phyloP scores from a whole-genome alignment of 2,113 vertebrate genomes.

The Daphoenositta chrysoptera region DNA sequence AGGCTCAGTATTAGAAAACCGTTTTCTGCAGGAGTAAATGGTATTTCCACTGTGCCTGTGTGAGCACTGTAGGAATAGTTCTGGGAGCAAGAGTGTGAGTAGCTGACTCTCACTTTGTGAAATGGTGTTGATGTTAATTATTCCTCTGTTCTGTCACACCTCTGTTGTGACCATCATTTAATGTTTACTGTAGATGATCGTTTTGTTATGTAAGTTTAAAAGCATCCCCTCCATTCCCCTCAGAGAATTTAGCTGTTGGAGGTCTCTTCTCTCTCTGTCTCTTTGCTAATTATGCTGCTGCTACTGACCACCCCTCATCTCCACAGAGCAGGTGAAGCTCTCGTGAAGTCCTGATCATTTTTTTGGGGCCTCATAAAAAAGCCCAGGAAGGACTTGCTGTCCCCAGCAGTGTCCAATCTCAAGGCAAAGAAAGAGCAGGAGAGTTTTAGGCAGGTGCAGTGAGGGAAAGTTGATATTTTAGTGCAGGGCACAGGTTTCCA shows the following conservation, averaged over 20 bases:
- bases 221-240: neutral
- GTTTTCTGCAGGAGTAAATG: conserved; percentile 10
- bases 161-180: neutral
- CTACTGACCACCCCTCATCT: neutral
- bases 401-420: neutral
- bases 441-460: rapidly evolving
- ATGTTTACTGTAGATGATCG: neutral
- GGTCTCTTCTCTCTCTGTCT: neutral
- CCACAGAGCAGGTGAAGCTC: neutral
- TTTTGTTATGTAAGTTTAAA: neutral
- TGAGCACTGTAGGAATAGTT: neutral
- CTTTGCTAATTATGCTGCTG: neutral
- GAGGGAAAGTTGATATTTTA: neutral
- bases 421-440: neutral
- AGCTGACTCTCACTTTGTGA: neutral
- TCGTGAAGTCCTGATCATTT: neutral
- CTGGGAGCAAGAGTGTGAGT: neutral
- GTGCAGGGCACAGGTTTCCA: neutral
- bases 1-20: neutral
- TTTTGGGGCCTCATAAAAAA: neutral
- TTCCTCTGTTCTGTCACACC: conserved; percentile 6
- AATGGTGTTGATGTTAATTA: conserved; percentile 43
- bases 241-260: neutral
- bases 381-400: neutral
- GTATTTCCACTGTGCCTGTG: neutral